These are phyloP conservation scores for Leiothrix lutea DNA, from an alignment of 2,113 vertebrate genomes.

Conservation along the genomic window DNA sequence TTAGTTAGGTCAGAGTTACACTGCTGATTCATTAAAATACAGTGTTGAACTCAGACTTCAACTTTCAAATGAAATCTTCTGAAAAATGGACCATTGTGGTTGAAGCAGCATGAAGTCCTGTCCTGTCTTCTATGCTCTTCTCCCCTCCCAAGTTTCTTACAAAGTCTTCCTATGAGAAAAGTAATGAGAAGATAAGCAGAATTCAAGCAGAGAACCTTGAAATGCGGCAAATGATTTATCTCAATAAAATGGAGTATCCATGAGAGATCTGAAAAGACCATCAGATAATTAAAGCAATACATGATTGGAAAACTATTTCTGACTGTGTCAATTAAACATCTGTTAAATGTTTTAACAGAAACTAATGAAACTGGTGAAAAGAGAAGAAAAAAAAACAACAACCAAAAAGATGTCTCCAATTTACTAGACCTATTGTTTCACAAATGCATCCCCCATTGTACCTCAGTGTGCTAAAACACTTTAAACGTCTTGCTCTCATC, in stretches of 20 bases:
- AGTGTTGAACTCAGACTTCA: not conserved
- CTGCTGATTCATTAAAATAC: not conserved
- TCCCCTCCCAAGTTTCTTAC: not conserved
- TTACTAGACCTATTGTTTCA: slow-evolving; percentile 35
- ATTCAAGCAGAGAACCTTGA: not conserved
- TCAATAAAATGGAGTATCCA: not conserved
- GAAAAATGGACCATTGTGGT: not conserved
- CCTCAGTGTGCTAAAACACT: slow-evolving; percentile 44
- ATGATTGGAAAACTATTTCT: slow-evolving; percentile 41
- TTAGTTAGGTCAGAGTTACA: not conserved
- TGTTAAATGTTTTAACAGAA: slow-evolving; percentile 46
- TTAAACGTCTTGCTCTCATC: slow-evolving; percentile 18
- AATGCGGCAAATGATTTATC: slow-evolving; percentile 25
- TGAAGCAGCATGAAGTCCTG: not conserved
- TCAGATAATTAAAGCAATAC: slow-evolving; percentile 21
- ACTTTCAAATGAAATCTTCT: not conserved
- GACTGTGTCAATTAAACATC: slow-evolving; percentile 42
- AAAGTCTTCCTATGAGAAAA: not conserved
- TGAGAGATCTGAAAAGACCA: slow-evolving; percentile 15
- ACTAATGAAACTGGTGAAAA: slow-evolving; percentile 41
- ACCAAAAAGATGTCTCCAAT: not conserved
- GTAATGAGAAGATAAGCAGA: not conserved
- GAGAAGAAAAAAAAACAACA: not conserved
- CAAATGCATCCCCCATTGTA: slow-evolving; percentile 29
- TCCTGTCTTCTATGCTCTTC: not conserved